Evolutionary conservation across 2,797 vertebrate genomes (phyloP).

Genomic region (Scyliorhinus canicula): DNA sequence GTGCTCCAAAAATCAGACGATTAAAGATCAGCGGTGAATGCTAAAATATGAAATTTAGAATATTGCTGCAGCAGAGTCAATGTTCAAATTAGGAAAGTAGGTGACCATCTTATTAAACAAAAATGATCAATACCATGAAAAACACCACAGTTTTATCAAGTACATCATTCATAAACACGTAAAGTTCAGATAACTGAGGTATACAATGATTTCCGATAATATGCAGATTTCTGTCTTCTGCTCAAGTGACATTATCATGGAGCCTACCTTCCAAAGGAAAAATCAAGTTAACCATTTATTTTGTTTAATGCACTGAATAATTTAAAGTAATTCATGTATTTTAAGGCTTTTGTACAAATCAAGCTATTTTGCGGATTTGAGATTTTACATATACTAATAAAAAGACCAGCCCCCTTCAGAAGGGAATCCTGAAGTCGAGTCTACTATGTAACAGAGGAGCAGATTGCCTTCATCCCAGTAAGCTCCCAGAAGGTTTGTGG

Average conservation of each 20-base stretch:
- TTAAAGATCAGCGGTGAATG: constrained; percentile 22
- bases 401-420: neutral
- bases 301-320: neutral
- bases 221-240: neutral
- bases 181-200: neutral
- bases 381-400: neutral
- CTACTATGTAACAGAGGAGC: neutral
- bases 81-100: constrained; percentile 35
- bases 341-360: neutral
- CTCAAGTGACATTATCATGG: neutral
- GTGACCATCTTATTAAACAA: neutral
- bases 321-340: neutral
- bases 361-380: neutral
- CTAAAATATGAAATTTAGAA: constrained; percentile 26
- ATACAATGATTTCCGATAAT: neutral
- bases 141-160: neutral
- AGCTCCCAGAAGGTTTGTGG: neutral
- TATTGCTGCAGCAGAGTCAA: constrained; percentile 28
- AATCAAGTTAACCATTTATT: neutral
- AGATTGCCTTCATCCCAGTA: neutral
- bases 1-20: constrained; percentile 31
- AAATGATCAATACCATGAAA: neutral
- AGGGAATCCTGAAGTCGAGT: neutral
- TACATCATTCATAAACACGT: neutral
- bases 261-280: neutral